Conservation (phyloP, 2,113 vertebrate species). For the Takifugu bimaculatus region DNA sequence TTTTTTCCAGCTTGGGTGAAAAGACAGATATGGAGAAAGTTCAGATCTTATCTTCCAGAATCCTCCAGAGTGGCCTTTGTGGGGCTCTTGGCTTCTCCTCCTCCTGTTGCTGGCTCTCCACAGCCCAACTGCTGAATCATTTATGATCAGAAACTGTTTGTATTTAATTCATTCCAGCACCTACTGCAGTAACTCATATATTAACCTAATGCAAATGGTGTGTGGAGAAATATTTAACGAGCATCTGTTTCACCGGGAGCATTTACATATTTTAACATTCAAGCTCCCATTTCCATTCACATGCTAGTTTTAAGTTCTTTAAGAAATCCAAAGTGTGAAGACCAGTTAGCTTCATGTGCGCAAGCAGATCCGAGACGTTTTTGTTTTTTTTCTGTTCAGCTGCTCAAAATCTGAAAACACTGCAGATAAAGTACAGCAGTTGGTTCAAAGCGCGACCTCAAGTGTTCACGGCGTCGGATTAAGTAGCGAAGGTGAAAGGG, state of each 20-base stretch:
- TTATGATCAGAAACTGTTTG: not conserved
- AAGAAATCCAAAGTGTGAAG: too few species aligned
- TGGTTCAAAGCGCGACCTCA: not conserved
- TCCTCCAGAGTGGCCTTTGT: too few species aligned
- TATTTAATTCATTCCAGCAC: slow-evolving; percentile 18
- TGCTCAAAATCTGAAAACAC: too few species aligned
- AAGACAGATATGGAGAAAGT: too few species aligned
- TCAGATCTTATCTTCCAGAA: too few species aligned
- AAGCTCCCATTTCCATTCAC: not conserved
- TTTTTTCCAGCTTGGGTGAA: too few species aligned
- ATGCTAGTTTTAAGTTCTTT: not conserved
- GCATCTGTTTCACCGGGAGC: slow-evolving; percentile 19
- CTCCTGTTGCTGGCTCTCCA: too few species aligned
- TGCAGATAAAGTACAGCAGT: not conserved
- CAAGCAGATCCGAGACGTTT: too few species aligned
- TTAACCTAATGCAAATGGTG: not conserved
- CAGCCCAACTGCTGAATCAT: not conserved
- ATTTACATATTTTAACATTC: slow-evolving; percentile 9
- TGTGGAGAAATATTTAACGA: not conserved
- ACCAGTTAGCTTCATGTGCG: too few species aligned
- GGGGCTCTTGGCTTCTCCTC: too few species aligned
- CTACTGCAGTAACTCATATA: slow-evolving; percentile 9
- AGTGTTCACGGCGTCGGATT: slow-evolving; percentile 7
- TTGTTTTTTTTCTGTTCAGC: not conserved
- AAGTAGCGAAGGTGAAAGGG: slow-evolving; percentile 18